Evolutionary conservation across 2,113 vertebrate genomes (phyloP), one percentile per base, ranked within the genome.

Genomic region (Sphaerodactylus townsendi): DNA sequence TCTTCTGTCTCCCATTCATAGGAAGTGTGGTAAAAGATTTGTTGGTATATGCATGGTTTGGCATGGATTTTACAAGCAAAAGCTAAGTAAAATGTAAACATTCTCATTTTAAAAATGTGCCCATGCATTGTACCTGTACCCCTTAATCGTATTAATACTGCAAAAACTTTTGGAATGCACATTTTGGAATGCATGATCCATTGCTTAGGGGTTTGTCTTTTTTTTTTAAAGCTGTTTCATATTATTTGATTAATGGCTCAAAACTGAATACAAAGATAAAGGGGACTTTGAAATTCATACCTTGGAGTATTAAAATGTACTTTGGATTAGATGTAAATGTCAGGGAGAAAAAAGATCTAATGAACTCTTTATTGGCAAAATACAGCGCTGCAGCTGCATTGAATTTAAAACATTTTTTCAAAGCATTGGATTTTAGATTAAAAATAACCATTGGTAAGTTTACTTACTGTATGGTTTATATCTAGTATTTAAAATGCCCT

Each of bases 211-310:
- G n/a, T n/a, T 89, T 11, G 3, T 17, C 23, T 59, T 77, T 33
- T 59, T 77, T 33, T 46, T 41, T 25, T 44, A 92, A 88, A 92
- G 84, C 73, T 77, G 75, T 86, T 93, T 89, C 88, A 92, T 89
- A 93, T 81, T 89, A 81, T 86, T 92, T 94, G 84, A 94, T 93
- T 94, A 93, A 94, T 94, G 93, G 90, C 85, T 93, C 88, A 94
- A 95, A 94, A 93, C 64, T 84, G 85, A 94, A 91, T 90, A 86
- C 82, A 90, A 92, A 95, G 93, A 94, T 89, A 93, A 93, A 93
- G 90, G 91, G 80, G 93, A 93, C 91, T 95, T 95, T 94, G 94
- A 96, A 95, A 94, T 93, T 85, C 90, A 92, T 93, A 95, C 90
- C 88, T 96, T 86, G 25, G 92, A 93, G 89, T 92, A 93, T 93